These are phyloP conservation scores for Drosophila hamatofila DNA, from an alignment of 2,888 invertebrate genomes.

Conservation along the genomic window DNA sequence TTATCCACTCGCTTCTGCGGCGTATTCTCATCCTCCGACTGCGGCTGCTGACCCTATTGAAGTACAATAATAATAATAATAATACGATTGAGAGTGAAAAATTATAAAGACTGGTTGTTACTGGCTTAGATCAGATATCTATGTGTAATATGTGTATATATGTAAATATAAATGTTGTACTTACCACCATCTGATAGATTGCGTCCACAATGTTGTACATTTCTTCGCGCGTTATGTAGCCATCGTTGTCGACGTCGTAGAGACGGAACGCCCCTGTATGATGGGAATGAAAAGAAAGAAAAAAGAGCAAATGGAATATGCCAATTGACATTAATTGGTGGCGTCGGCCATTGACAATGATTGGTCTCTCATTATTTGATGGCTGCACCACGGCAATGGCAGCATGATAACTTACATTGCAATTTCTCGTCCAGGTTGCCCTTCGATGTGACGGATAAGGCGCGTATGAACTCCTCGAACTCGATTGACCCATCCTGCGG, in stretches of 20 bases:
- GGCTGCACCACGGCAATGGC: neutral
- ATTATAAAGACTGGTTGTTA: too few species aligned
- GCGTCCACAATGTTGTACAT: slow-evolving; percentile 99
- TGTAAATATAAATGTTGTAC: slow-evolving; percentile 83
- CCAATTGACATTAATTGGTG: slow-evolving; percentile 48
- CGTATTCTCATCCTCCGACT: slow-evolving; percentile 95
- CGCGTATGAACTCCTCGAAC: slow-evolving; percentile 99
- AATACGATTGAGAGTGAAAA: slow-evolving; percentile 22
- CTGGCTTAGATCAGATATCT: neutral
- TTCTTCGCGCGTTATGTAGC: slow-evolving; percentile 97
- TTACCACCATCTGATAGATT: slow-evolving; percentile 99
- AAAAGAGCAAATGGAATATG: slow-evolving; percentile 21
- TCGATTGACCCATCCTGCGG: slow-evolving; percentile 98
- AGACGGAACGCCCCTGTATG: slow-evolving; percentile 96
- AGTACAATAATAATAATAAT: slow-evolving; percentile 43
- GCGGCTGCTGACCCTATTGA: slow-evolving; percentile 93
- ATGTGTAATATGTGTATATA: neutral
- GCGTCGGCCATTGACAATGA: slow-evolving; percentile 21
- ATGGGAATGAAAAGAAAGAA: neutral
- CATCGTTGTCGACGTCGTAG: slow-evolving; percentile 98
- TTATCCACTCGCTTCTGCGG: slow-evolving; percentile 98
- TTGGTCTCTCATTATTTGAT: slow-evolving; percentile 25
- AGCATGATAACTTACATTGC: slow-evolving; percentile 92
- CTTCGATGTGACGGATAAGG: slow-evolving; percentile 98
- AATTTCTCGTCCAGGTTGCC: slow-evolving; percentile 99